Evolutionary conservation across 2,888 invertebrate genomes (phyloP).

Genomic region (Agriotes lineatus): DNA sequence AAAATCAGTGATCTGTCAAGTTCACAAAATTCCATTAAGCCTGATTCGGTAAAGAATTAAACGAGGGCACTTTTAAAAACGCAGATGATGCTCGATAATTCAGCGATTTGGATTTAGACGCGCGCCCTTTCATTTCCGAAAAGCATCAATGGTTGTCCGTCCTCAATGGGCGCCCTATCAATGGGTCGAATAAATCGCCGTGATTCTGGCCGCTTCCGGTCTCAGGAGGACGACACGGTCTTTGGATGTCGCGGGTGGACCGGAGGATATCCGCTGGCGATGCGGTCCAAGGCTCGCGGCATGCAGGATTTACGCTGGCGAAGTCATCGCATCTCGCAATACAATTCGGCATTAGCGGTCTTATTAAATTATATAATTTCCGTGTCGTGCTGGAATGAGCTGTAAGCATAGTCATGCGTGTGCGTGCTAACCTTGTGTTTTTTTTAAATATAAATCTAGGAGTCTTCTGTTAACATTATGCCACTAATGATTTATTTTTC

Average conservation of each 20-base stretch:
- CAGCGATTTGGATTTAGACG: background rate
- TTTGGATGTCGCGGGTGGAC: slow-evolving; percentile 51
- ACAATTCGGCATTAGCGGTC: slow-evolving; percentile 30
- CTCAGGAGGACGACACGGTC: slow-evolving; percentile 38
- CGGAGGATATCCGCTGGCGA: slow-evolving; percentile 66
- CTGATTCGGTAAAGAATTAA: background rate
- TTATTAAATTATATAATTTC: slow-evolving; percentile 38
- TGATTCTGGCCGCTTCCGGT: slow-evolving; percentile 25
- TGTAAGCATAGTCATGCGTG: too few relatives aligned
- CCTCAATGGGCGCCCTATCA: slow-evolving; percentile 16
- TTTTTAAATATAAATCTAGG: too few relatives aligned
- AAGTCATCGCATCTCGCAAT: slow-evolving; percentile 48
- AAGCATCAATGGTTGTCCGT: background rate
- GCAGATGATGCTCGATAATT: background rate
- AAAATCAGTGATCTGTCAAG: background rate
- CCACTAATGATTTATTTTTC: too few relatives aligned
- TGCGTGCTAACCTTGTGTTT: too few relatives aligned
- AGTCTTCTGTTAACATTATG: too few relatives aligned
- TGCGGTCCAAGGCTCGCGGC: slow-evolving; percentile 63
- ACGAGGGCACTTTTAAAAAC: background rate
- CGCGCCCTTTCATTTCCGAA: background rate
- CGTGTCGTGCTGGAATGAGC: slow-evolving; percentile 21
- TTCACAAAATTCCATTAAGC: background rate
- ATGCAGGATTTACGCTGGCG: slow-evolving; percentile 65
- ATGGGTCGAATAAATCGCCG: slow-evolving; percentile 12